These are phyloP conservation scores for Pitta sordida DNA, from an alignment of 2,113 vertebrate genomes.

Conservation along the genomic window DNA sequence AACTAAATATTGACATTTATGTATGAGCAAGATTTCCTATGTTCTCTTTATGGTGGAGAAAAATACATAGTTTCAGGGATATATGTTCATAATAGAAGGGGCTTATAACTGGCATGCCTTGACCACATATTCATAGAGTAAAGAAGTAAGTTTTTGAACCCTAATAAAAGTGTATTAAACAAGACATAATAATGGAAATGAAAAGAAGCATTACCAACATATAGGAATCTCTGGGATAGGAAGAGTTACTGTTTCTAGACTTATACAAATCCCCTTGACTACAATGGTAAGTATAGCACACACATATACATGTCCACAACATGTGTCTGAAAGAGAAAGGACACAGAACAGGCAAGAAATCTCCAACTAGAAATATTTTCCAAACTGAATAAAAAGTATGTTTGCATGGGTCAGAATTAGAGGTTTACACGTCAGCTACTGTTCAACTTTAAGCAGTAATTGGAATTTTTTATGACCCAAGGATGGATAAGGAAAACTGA, in stretches of 20 bases:
- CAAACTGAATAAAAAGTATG: not conserved
- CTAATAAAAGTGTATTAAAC: not conserved
- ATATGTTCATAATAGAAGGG: not conserved
- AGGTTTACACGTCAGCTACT: not conserved
- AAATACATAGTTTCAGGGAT: not conserved
- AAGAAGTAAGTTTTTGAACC: not conserved
- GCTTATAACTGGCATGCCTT: not conserved
- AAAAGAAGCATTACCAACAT: not conserved
- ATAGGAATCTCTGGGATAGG: not conserved
- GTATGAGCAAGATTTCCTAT: not conserved
- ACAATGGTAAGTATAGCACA: fast-evolving
- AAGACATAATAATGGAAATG: not conserved
- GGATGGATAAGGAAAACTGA: not conserved
- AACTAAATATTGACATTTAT: not conserved
- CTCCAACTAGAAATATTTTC: not conserved
- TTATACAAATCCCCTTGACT: not conserved
- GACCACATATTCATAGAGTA: not conserved
- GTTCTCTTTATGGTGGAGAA: not conserved
- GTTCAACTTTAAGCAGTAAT: not conserved
- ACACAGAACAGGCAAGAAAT: not conserved
- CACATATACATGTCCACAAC: not conserved
- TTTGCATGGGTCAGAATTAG: not conserved
- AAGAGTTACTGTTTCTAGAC: not conserved
- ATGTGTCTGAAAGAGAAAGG: not conserved
- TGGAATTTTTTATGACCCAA: not conserved